phyloP scores from a whole-genome alignment of 1,140 invertebrate genomes.

The Rhopalosiphum padi region DNA sequence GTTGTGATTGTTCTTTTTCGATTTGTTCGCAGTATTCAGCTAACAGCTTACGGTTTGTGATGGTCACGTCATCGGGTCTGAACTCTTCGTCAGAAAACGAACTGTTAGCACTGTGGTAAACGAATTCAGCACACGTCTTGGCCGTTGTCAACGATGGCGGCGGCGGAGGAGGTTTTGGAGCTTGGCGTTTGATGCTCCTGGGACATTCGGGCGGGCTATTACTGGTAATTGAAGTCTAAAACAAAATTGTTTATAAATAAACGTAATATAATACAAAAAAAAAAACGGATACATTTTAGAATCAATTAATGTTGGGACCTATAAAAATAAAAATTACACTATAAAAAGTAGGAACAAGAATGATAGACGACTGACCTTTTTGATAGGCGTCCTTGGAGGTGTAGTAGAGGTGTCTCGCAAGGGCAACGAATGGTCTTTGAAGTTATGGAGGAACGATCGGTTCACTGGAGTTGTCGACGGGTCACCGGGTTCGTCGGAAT shows the following conservation, averaged over 20 bases:
- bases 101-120: background rate
- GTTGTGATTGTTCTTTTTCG: slow-evolving; percentile 35
- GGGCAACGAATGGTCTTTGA: slow-evolving; percentile 68
- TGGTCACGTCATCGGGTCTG: background rate
- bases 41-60: slow-evolving; percentile 33
- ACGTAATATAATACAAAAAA: background rate
- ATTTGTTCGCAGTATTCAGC: slow-evolving; percentile 52
- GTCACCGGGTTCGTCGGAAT: slow-evolving; percentile 74
- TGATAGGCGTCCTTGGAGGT: slow-evolving; percentile 39
- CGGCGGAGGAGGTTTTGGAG: slow-evolving; percentile 59
- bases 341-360: background rate
- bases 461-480: slow-evolving; percentile 62
- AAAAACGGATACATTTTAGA: background rate
- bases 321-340: background rate
- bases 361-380: background rate
- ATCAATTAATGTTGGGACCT: background rate
- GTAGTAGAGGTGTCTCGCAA: slow-evolving; percentile 68
- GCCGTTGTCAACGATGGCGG: background rate
- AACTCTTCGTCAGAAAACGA: slow-evolving; percentile 38
- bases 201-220: slow-evolving; percentile 59
- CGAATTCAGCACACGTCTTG: background rate
- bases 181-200: slow-evolving; percentile 59
- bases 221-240: slow-evolving; percentile 69
- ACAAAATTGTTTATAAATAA: slow-evolving; percentile 60
- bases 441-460: slow-evolving; percentile 75